Evolutionary conservation across 2,797 vertebrate species (phyloP).

Genomic region (Tenualosa thibaudeaui): DNA sequence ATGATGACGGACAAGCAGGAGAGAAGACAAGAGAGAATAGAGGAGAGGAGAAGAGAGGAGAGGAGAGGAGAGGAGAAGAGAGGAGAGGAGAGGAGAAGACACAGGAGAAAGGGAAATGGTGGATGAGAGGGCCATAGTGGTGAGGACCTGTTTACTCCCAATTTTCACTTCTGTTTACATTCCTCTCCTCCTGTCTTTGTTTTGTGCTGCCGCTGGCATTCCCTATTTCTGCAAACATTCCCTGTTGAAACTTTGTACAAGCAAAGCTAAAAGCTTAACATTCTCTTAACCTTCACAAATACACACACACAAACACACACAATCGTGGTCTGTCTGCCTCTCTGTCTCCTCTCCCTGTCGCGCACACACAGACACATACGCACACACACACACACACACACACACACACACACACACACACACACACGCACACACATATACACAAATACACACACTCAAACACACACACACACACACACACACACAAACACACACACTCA

Average conservation of each 20-base stretch:
- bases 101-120: neutral
- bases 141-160: conserved; percentile 3
- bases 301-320: neutral
- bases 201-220: neutral
- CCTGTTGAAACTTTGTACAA: neutral
- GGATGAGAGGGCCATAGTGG: neutral
- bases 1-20: neutral
- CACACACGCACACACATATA: neutral
- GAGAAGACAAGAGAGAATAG: neutral
- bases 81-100: neutral
- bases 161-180: conserved; percentile 7
- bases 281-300: conserved; percentile 1
- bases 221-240: neutral
- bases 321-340: neutral
- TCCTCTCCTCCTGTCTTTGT: conserved; percentile 14
- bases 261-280: conserved; percentile 17
- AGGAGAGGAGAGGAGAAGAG: neutral
- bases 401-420: neutral
- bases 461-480: neutral
- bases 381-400: neutral
- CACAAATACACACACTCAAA: no score
- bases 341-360: neutral
- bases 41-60: neutral
- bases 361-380: neutral
- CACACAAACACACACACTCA: conserved; percentile 2